phyloP scores from a whole-genome alignment of 2,113 vertebrate genomes.

The Aspiorhynchus laticeps region DNA sequence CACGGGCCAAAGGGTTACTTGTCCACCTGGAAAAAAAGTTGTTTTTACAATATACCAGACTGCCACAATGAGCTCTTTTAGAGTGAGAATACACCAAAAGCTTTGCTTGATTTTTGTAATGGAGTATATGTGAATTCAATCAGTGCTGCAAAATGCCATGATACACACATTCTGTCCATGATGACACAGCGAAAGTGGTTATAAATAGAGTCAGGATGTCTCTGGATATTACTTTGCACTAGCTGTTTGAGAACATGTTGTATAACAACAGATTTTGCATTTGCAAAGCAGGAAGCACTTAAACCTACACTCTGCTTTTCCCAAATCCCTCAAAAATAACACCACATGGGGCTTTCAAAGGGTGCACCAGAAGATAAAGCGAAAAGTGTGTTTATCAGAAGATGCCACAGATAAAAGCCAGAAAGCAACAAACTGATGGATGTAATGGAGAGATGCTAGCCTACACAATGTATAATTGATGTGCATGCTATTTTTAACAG shows the following conservation, averaged over 20 bases:
- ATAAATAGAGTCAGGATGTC: slow-evolving; percentile 17
- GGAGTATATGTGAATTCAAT: background rate
- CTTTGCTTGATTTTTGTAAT: background rate
- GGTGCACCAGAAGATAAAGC: slow-evolving; percentile 5
- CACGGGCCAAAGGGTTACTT: background rate
- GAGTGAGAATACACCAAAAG: background rate
- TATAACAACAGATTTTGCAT: slow-evolving; percentile 27
- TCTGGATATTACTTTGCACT: slow-evolving; percentile 26
- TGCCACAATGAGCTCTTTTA: background rate
- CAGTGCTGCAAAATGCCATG: slow-evolving; percentile 10
- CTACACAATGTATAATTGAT: slow-evolving; percentile 45
- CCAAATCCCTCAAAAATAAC: slow-evolving; percentile 20
- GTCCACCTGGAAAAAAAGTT: background rate
- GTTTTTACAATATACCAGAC: background rate
- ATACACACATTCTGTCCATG: background rate
- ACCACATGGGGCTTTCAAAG: background rate
- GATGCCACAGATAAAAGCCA: slow-evolving; percentile 30
- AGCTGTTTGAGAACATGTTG: slow-evolving; percentile 33
- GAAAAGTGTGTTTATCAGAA: slow-evolving; percentile 19
- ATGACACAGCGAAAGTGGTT: slow-evolving; percentile 18
- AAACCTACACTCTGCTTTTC: background rate
- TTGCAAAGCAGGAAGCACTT: slow-evolving; percentile 30
- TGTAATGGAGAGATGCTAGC: slow-evolving; percentile 15
- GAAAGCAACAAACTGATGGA: slow-evolving; percentile 27
- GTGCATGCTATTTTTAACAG: slow-evolving; percentile 31